Evolutionary conservation across 2,113 vertebrate genomes (phyloP), one percentile per base, ranked within the genome.

Genomic region (Engystomops pustulosus): DNA sequence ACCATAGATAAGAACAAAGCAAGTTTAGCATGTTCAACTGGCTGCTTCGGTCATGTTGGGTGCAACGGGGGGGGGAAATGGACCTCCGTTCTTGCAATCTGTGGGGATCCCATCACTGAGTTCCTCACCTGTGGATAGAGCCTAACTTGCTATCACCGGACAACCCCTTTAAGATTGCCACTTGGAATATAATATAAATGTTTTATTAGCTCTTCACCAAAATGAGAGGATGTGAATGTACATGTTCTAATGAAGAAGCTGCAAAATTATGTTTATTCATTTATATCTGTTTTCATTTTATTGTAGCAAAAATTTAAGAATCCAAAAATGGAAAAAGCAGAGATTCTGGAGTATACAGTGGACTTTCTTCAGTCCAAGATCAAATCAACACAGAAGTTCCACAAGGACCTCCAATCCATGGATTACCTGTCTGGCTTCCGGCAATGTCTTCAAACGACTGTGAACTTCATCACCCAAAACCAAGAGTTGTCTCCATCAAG

Each of bases 291-390:
- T 47, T n/a, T 62, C 17, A 0, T 32, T 47, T 18, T 36, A 30
- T 15, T 58, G 15, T 30, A 15, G 49, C 44, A 83, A 58, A 83
- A 76, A 18, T 45, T 83, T 20, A 75, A 76, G 30, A 83, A 83
- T 51, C 71, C 71, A 18, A 83, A 83, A n/a, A 62, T 83, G 12
- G 81, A 83, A 71, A 83, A 83, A 67, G 71, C 81, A n/a, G 81
- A 83, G 44, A 75, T 83, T 17, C n/a, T 83, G 36, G 81, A 83
- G 44, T 76, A 65, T 27, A 83, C 81, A 1, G 81, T 83, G 1
- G 25, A 76, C 32, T 83, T 76, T 45, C 71, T 83, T 23, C 55
- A 67, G 44, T 65, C 70, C 11, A 67, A 12, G 11, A 76, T 47
- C 27, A 34, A 1, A 8, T 14, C 36, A 3, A 2, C 27, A 17